A percentile compares a stretch with the other conserved stretches of the same genome.
These are phyloP conservation scores for Tanytarsus gracilentus DNA, from an alignment of 2,888 invertebrate genomes.

Conservation along the genomic window DNA sequence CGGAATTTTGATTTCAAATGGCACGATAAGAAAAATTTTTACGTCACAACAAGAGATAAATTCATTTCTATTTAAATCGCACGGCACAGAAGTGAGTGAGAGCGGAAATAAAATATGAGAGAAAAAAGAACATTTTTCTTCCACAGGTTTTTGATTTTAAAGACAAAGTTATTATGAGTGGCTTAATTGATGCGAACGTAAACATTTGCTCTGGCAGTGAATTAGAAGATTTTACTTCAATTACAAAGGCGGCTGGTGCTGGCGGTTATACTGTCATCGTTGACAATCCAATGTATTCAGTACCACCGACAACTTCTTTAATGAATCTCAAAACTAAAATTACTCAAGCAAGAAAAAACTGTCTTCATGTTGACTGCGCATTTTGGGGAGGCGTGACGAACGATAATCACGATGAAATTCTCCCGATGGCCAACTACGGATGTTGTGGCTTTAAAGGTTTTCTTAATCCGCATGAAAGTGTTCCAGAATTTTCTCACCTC, in stretches of 20 bases:
- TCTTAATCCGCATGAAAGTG: slow-evolving; percentile 53
- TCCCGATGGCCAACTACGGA: slow-evolving; percentile 52
- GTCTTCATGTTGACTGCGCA: slow-evolving; percentile 58
- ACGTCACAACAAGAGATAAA: slow-evolving; percentile 45
- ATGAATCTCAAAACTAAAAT: slow-evolving; percentile 54
- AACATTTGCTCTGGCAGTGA: slow-evolving; percentile 63
- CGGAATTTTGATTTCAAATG: slow-evolving; percentile 51
- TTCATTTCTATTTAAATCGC: slow-evolving; percentile 44
- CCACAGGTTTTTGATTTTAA: slow-evolving; percentile 45
- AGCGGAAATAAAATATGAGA: neutral
- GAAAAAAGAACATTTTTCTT: neutral
- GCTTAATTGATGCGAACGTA: slow-evolving; percentile 62
- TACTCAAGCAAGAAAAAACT: slow-evolving; percentile 47
- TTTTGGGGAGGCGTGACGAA: slow-evolving; percentile 75
- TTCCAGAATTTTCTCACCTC: slow-evolving; percentile 60
- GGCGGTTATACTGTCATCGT: slow-evolving; percentile 64
- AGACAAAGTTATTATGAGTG: slow-evolving; percentile 53
- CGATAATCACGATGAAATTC: slow-evolving; percentile 53
- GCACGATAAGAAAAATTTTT: slow-evolving; percentile 50
- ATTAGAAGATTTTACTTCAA: slow-evolving; percentile 62
- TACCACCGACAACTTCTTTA: slow-evolving; percentile 59
- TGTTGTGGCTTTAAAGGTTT: slow-evolving; percentile 70
- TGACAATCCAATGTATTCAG: slow-evolving; percentile 64
- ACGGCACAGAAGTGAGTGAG: slow-evolving; percentile 47
- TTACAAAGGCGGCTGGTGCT: slow-evolving; percentile 62